Conservation (phyloP, 1,140 invertebrate species). For the Drosophila prosaltans region DNA sequence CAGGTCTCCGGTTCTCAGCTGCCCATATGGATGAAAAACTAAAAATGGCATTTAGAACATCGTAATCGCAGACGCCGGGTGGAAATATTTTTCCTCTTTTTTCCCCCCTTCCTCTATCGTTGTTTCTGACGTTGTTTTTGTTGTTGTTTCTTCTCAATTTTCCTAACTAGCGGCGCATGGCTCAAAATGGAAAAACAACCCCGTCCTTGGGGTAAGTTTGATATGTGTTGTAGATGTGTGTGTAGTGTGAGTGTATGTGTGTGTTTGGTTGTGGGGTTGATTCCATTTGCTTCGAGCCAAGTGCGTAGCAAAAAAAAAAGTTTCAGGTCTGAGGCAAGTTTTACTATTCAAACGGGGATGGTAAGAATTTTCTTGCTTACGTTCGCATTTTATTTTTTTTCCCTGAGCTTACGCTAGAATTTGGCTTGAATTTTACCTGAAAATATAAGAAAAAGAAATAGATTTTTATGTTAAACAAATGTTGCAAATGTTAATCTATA, state of each 20-base stretch:
- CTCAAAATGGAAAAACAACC: conserved; percentile 70
- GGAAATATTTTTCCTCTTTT: conserved; percentile 54
- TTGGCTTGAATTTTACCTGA: conserved; percentile 4
- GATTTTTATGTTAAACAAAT: not conserved
- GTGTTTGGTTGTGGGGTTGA: conserved; percentile 54
- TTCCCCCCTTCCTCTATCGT: not conserved
- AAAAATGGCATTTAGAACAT: conserved; percentile 74
- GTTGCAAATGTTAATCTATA: not conserved
- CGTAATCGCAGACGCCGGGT: conserved; percentile 72
- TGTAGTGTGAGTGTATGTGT: not conserved
- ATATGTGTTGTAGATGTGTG: not conserved
- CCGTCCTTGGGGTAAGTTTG: conserved; percentile 67
- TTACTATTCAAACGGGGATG: conserved; percentile 10
- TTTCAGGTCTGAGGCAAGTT: conserved; percentile 9
- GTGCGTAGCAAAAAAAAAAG: conserved; percentile 11
- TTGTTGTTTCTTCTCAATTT: conserved; percentile 37
- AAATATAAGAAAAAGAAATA: not conserved
- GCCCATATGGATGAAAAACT: conserved; percentile 67
- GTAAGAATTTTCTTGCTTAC: conserved; percentile 10
- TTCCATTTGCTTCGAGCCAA: conserved; percentile 42
- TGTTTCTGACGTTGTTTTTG: not conserved
- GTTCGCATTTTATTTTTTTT: not conserved
- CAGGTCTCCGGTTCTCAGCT: conserved; percentile 30
- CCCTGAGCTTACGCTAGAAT: not conserved
- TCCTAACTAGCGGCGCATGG: conserved; percentile 39